Evolutionary conservation across 2,797 vertebrate species (phyloP).

Genomic region (Mormyrops boulengeri): DNA sequence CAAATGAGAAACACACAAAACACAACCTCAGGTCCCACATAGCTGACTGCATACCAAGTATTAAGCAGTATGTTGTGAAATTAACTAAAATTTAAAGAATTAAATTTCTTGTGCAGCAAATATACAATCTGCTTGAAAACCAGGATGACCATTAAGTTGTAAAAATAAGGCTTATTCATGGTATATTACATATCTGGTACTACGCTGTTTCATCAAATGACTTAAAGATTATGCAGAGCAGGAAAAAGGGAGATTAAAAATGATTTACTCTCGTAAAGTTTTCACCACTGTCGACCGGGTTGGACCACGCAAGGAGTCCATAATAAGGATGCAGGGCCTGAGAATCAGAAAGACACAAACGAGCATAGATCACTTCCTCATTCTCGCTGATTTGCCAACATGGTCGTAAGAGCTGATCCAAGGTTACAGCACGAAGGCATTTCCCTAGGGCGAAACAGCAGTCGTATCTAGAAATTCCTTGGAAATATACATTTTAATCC

Average conservation of each 20-base stretch:
- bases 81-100: not conserved
- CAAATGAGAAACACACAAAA: not conserved
- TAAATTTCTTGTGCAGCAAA: not conserved
- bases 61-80: not conserved
- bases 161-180: not conserved
- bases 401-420: not conserved
- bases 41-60: not conserved
- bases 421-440: not conserved
- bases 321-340: slow-evolving; percentile 95
- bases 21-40: not conserved
- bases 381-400: not conserved
- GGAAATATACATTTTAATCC: not conserved
- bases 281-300: slow-evolving; percentile 88
- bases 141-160: not conserved
- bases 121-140: not conserved
- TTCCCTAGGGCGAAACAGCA: not conserved
- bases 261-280: slow-evolving; percentile 88
- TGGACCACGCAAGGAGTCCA: slow-evolving; percentile 93
- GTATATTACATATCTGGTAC: not conserved
- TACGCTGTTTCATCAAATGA: not conserved
- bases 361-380: not conserved
- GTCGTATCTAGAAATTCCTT: not conserved
- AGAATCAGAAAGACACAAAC: not conserved
- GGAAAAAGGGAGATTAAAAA: not conserved
- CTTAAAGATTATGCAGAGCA: not conserved